Base-by-base conservation (phyloP, 2,113 vertebrate genomes). In the Psilopsiagon aymara region DNA sequence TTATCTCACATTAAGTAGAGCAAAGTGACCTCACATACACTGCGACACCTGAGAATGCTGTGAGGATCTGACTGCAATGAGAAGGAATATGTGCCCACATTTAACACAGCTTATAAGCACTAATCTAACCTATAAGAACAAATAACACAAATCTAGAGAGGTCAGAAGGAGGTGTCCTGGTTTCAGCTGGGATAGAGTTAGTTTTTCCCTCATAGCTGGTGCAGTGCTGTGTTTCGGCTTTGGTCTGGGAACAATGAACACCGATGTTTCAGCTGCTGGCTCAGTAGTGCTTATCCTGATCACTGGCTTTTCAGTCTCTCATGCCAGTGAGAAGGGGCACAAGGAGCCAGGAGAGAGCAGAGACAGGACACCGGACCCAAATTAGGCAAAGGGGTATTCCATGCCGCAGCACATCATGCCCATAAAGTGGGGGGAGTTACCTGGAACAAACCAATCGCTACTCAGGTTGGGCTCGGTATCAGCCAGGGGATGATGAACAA, bases 11-110 rank as follows among this genome's bases (percentile, higher is more conserved):
- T 68, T 37, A 28, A 2, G 2, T 17, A 64, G 16, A 23, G 11
- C 14, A 60, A 51, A 92, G 57, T 1, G 0, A 73, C 8, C 17
- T 76, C 3, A 4, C 0, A 0, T 21, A 27, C 7, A 84, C 9
- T 5, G 37, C 21, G 13, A 67, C 5, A 13, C 2, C 19, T 77
- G 67, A 77, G 63, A 74, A 80, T 11, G 17, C 29, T 46, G 5
- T 6, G 27, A 59, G 16, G 27, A 41, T 76, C 52, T 90, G 44
- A 49, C 15, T 80, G 51, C 17, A 59, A 39, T 1, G 16, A 75
- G 53, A 64, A 93, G 23, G 11, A 71, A 57, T 52, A 57, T 82
- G 5, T 37, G 27, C 4, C 15, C 5, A 6, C 6, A 74, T 92
- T 70, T 73, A 24, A 9, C 5, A 7, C 2, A 59, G 55, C n/a